Evolutionary conservation across 2,888 invertebrate species (phyloP), one percentile per base, ranked within the genome.

Genomic region (Drosophila nr. perissopoda): DNA sequence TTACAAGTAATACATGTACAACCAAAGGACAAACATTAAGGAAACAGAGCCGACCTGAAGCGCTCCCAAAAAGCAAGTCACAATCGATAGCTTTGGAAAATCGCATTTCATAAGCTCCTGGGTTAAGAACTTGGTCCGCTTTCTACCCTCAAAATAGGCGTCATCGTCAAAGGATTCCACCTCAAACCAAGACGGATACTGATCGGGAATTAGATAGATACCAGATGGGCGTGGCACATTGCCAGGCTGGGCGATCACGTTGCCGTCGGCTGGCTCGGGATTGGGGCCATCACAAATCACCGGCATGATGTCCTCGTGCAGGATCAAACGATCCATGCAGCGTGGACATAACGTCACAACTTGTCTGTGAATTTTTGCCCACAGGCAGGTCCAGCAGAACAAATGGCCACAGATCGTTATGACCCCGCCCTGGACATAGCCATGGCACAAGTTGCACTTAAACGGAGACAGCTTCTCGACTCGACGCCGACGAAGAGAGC

Each of bases 331-430:
- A 0, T 29, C 34, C n/a, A 0, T 2, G 33, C 85, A 85, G 5
- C 7, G 18, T 1, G 87, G 82, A 42, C 85, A 89, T 7, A 16
- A 11, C 0, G 76, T 42, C 3, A 3, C 0, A 2, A 0, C 2
- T 0, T 2, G 11, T 1, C 5, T 2, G 8, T 38, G 16, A 25
- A 79, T 18, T 0, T 54, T n/a, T 16, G 74, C 57, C 80, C 84
- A 89, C 36, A 85, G 31, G n/a, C 85, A 85, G 2, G 45, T 21
- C 89, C 87, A 85, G 54, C 85, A 85, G 25, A 58, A 85, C 2
- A 89, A 25, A 27, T 85, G 89, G 0, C 85, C 85, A 27, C 85
- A 85, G 27, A 87, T 74, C 5, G 87, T 78, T 4, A 89, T 62
- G 13, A 87, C 87, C 0, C 62, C 89, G 0, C 58, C 56, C 0